Evolutionary conservation across 2,888 invertebrate species (phyloP).

Genomic region (Nowickia ferox): DNA sequence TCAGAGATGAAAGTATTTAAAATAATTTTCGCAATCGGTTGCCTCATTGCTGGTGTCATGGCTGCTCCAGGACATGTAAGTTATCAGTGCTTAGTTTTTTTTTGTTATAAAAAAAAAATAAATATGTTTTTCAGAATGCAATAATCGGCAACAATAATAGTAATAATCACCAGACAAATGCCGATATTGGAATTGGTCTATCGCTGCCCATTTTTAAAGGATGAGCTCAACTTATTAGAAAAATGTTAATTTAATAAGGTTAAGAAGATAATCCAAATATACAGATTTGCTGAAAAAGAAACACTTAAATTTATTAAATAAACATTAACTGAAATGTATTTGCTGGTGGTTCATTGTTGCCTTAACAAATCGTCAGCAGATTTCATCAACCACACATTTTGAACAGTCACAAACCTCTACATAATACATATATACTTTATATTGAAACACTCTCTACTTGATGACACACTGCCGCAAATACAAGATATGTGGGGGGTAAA

Average conservation of each 20-base stretch:
- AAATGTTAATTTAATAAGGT: background rate
- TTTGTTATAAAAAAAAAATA: background rate
- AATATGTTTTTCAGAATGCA: background rate
- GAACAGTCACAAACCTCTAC: too few species aligned
- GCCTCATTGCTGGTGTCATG: background rate
- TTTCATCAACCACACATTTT: too few species aligned
- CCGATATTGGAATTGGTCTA: background rate
- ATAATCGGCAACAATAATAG: constrained; percentile 1
- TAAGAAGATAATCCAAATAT: background rate
- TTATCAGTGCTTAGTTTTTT: background rate
- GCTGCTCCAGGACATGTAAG: constrained; percentile 10
- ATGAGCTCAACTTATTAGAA: background rate
- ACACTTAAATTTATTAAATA: background rate
- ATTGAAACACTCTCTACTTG: too few species aligned
- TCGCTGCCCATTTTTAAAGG: background rate
- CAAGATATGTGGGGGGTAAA: too few species aligned
- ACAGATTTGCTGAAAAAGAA: background rate
- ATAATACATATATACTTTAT: too few species aligned
- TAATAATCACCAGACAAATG: background rate
- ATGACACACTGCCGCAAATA: too few species aligned
- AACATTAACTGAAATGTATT: too few species aligned
- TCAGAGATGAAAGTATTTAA: constrained; percentile 19
- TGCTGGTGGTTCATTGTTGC: too few species aligned
- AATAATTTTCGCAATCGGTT: background rate
- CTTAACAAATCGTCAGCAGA: too few species aligned